Evolutionary conservation across 1,140 invertebrate species (phyloP).

Genomic region (Vanessa tameamea): DNA sequence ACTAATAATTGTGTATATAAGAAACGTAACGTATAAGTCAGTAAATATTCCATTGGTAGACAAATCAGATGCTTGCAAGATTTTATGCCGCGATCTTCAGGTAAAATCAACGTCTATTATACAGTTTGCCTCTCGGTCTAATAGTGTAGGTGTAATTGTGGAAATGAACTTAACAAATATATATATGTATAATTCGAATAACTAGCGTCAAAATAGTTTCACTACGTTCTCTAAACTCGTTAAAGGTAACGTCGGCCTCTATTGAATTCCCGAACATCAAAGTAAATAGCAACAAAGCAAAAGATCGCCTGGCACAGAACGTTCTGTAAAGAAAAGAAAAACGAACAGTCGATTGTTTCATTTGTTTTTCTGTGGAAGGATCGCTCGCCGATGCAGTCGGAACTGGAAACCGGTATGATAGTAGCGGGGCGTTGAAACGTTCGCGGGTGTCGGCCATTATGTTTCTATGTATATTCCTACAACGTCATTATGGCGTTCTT

Average conservation of each 20-base stretch:
- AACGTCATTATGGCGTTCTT: conserved; percentile 14
- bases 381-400: conserved; percentile 68
- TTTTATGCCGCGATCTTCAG: too few species aligned
- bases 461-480: conserved; percentile 23
- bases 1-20: too few species aligned
- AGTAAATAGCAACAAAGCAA: conserved; percentile 49
- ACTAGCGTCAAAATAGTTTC: conserved; percentile 30
- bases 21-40: too few species aligned
- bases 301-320: conserved; percentile 45
- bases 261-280: conserved; percentile 35
- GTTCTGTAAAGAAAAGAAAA: conserved; percentile 57
- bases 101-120: too few species aligned
- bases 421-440: conserved; percentile 41
- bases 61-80: too few species aligned
- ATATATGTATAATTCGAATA: conserved; percentile 25
- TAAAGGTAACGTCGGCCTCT: conserved; percentile 27
- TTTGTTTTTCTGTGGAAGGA: conserved; percentile 72
- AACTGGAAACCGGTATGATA: conserved; percentile 70
- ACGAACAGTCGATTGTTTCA: conserved; percentile 57
- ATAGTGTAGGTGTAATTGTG: conserved; percentile 29
- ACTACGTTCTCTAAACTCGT: conserved; percentile 18
- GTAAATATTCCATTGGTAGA: too few species aligned
- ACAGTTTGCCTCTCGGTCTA: neutral
- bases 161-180: conserved; percentile 22
- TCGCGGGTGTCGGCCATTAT: conserved; percentile 41